Conservation (phyloP, 1,140 invertebrate genomes). For the Eumeta japonica region DNA sequence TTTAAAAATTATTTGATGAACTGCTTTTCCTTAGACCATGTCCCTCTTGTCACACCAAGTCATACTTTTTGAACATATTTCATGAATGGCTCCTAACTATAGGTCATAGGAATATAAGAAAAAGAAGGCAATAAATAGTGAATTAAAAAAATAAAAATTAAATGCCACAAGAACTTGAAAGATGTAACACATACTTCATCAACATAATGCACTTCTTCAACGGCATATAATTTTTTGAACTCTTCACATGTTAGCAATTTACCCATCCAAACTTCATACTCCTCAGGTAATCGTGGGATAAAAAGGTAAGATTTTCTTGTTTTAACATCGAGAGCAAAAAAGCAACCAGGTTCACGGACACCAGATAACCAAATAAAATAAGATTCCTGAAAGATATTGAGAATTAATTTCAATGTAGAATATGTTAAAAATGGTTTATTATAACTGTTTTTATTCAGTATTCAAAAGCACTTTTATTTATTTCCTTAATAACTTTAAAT, state of each 20-base stretch:
- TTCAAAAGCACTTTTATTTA: no score
- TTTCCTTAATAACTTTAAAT: no score
- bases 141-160: slow-evolving; percentile 53
- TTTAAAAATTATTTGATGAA: no score
- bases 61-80: neutral
- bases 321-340: slow-evolving; percentile 77
- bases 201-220: slow-evolving; percentile 80
- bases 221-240: slow-evolving; percentile 76
- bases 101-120: neutral
- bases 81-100: neutral
- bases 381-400: slow-evolving; percentile 48
- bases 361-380: slow-evolving; percentile 63
- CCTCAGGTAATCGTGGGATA: slow-evolving; percentile 76
- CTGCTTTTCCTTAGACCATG: no score
- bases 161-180: slow-evolving; percentile 3
- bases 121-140: slow-evolving; percentile 58
- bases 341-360: slow-evolving; percentile 86
- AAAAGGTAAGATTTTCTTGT: slow-evolving; percentile 74
- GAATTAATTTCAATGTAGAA: no score
- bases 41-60: slow-evolving; percentile 5
- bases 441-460: no score
- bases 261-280: slow-evolving; percentile 92
- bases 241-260: slow-evolving; percentile 65
- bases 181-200: slow-evolving; percentile 65
- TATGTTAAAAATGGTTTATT: no score